phyloP scores from a whole-genome alignment of 2,797 vertebrate species.

The Phalloptychus januarius region DNA sequence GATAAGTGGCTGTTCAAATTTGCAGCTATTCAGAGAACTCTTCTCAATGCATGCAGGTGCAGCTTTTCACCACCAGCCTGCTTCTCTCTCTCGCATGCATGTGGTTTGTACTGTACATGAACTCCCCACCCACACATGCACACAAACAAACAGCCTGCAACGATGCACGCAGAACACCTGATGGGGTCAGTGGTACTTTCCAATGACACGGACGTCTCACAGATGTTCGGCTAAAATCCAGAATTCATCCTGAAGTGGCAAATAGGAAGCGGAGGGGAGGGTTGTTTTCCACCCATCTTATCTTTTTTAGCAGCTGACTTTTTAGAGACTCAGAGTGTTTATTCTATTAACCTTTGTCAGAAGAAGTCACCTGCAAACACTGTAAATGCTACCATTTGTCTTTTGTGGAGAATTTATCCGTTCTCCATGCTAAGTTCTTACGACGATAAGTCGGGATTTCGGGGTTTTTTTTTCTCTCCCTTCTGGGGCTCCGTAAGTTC shows the following conservation, averaged over 20 bases:
- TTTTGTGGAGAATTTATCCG: too few species aligned
- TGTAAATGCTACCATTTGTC: not conserved
- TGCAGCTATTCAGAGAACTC: constrained; percentile 69
- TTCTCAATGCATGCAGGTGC: constrained; percentile 74
- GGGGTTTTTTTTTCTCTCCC: too few species aligned
- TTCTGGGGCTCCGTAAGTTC: too few species aligned
- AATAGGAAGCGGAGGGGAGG: constrained; percentile 17
- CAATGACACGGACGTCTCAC: constrained; percentile 54
- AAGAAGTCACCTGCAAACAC: not conserved
- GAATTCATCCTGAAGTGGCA: constrained; percentile 30
- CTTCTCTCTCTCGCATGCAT: constrained; percentile 20
- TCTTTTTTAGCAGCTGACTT: constrained; percentile 6
- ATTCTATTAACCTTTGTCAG: not conserved
- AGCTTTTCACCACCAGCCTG: constrained; percentile 58
- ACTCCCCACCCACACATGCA: constrained; percentile 19
- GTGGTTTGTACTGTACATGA: constrained; percentile 31
- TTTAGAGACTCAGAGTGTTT: not conserved
- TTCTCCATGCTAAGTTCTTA: too few species aligned
- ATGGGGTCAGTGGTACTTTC: constrained; percentile 56
- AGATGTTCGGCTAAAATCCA: constrained; percentile 62
- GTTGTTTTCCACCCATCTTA: constrained; percentile 1
- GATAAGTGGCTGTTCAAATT: constrained; percentile 74
- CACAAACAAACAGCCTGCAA: constrained; percentile 11
- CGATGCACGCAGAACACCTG: constrained; percentile 62
- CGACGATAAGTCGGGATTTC: too few species aligned